Base-by-base conservation (phyloP, 1,140 invertebrate species). In the Ladona fulva region DNA sequence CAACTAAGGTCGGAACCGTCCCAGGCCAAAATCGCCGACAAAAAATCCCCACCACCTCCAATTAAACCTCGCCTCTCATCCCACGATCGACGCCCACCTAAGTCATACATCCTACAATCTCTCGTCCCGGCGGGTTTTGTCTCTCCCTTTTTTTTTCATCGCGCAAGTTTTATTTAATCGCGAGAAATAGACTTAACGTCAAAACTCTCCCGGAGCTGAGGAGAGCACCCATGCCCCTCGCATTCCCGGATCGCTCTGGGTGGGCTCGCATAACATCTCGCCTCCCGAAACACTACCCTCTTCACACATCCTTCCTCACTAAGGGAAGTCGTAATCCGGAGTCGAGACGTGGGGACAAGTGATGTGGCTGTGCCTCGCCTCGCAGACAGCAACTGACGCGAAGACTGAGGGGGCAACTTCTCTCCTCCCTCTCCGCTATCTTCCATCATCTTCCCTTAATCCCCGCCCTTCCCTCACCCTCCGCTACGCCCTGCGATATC, bases 391-490 rank as follows among this genome's bases (percentile, higher is more conserved):
- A 66, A 66, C 52, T 66, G 52, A 66, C 52, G n/a, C 52, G 52
- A 66, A 66, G 52, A 66, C 52, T 66, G 52, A 66, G 52, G n/a
- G 52, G n/a, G 52, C 52, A 22, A 12, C 52, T 66, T 16, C 52
- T 22, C 52, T 5, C 52, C 52, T 22, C 52, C 14, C 52, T 66
- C 52, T 22, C n/a, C n/a, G 14, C 52, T 22, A 66, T 66, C 52
- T 66, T 22, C 79, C 76, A 78, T 75, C 79, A 80, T 76, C 76
- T 79, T 81, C 77, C 81, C 81, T 76, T 83, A 83, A 83, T 83
- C 81, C 81, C 82, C 79, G 78, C 79, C 80, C 80, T 78, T 80
- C 81, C 80, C 25, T 42, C 24, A 25, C 59, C 75, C 25, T 37
- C 29, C 24, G 3, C 37, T 37, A 59, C 76, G 77, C 37, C 59